Evolutionary conservation across 1,140 invertebrate species (phyloP), one percentile per base, ranked within the genome.

Genomic region (Drosophila prosaltans): DNA sequence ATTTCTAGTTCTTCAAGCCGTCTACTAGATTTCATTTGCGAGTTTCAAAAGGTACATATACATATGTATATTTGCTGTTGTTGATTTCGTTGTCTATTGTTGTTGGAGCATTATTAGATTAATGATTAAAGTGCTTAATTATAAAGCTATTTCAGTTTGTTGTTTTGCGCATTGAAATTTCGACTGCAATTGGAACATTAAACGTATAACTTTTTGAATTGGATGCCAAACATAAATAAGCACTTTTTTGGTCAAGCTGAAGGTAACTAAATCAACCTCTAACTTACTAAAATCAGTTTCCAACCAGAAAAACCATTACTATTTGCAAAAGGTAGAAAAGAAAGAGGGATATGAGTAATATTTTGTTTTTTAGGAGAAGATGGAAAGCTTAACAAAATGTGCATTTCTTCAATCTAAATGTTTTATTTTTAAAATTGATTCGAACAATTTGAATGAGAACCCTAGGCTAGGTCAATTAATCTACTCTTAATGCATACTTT

Each of bases 81-180:
- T 57, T 71, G 55, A 26, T n/a, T 43, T 28, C 41, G 30, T 41
- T 68, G 36, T 36, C 68, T 28, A 10, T 7, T 32, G 48, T n/a
- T 71, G 48, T 63, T 32, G 21, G 21, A 65, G 57, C 51, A 70
- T 62, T 72, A 70, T 72, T 55, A 65, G 51, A 26, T 30, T 60
- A 41, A 16, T 78, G 65, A 67, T 64, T 69, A 68, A 80, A 78
- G 76, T 77, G 73, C 84, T 83, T 80, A 86, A 86, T 86, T 88
- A 88, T 82, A 72, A 86, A 77, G 69, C 83, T 36, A 30, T 30
- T 58, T 16, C 60, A 76, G 72, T 69, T 78, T 48, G 58, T 57
- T 55, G 30, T 74, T 80, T 88, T 88, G 28, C 80, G 80, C 75
- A 83, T 86, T 86, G 6, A 24, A 48, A 21, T n/a, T 48, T n/a